phyloP scores from a whole-genome alignment of 92 coral and sea anemone genomes.

The Actinostola sp. region DNA sequence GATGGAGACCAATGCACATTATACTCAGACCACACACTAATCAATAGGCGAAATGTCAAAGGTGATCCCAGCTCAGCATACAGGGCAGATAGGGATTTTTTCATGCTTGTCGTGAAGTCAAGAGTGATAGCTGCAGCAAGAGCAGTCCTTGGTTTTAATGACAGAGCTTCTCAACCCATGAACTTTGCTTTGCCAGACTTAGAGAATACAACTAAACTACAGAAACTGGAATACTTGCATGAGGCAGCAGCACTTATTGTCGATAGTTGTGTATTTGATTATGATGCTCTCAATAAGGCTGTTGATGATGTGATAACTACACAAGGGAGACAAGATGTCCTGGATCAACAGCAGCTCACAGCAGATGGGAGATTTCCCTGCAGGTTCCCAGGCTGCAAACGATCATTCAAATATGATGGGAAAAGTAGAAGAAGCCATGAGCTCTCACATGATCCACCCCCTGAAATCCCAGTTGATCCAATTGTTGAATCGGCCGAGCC shows the following conservation, averaged over 20 bases:
- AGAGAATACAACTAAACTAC: conserved; percentile 34
- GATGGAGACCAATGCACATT: too few species aligned
- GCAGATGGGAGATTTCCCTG: conserved; percentile 64
- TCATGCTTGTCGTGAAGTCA: too few species aligned
- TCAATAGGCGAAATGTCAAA: too few species aligned
- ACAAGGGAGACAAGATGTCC: conserved; percentile 42
- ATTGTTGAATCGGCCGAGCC: too few species aligned
- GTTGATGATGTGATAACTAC: conserved; percentile 23
- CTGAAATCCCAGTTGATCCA: too few species aligned
- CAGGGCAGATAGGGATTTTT: too few species aligned
- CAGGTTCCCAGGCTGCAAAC: conserved; percentile 57
- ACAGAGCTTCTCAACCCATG: conserved; percentile 38
- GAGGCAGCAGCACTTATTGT: conserved; percentile 48
- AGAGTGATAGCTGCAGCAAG: conserved; percentile 59
- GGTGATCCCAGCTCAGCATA: too few species aligned
- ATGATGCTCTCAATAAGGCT: conserved; percentile 18
- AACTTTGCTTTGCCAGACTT: conserved; percentile 18
- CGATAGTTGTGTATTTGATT: conserved; percentile 39
- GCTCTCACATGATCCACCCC: conserved; percentile 59
- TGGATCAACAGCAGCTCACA: conserved; percentile 34
- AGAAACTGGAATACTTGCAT: conserved; percentile 37
- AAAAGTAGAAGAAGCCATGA: conserved; percentile 64
- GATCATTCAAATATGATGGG: conserved; percentile 54
- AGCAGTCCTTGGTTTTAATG: conserved; percentile 50
- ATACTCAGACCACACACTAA: too few species aligned